Conservation (phyloP, 2,888 invertebrate genomes). For the Euplexia lucipara region DNA sequence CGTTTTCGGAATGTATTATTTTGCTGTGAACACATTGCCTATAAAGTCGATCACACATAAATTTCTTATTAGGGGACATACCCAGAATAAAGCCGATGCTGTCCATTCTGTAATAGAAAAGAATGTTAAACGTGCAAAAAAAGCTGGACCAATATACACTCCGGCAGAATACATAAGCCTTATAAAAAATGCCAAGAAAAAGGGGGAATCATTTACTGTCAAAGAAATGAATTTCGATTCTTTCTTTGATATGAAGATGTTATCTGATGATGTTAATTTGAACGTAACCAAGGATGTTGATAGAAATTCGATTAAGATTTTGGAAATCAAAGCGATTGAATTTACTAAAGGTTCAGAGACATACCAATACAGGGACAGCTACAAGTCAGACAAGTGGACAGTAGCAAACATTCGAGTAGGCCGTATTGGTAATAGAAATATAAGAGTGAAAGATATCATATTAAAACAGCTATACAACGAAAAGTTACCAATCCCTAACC, state of each 20-base stretch:
- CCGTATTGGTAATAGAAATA: slow-evolving; percentile 34
- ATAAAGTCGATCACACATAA: slow-evolving; percentile 52
- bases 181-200: slow-evolving; percentile 53
- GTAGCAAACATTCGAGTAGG: slow-evolving; percentile 30
- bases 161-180: slow-evolving; percentile 55
- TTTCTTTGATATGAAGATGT: slow-evolving; percentile 55
- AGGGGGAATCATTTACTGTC: slow-evolving; percentile 23
- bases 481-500: slow-evolving; percentile 45
- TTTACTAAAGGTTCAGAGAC: slow-evolving; percentile 43
- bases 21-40: slow-evolving; percentile 48
- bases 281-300: slow-evolving; percentile 43
- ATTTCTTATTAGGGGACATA: slow-evolving; percentile 47
- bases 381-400: slow-evolving; percentile 25
- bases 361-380: slow-evolving; percentile 34
- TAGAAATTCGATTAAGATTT: slow-evolving; percentile 39
- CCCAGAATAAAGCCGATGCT: slow-evolving; percentile 59
- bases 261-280: slow-evolving; percentile 48
- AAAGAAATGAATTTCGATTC: slow-evolving; percentile 56
- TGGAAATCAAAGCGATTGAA: slow-evolving; percentile 36
- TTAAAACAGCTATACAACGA: slow-evolving; percentile 29
- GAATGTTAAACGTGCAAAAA: slow-evolving; percentile 34
- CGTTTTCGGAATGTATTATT: slow-evolving; percentile 52
- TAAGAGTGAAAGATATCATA: slow-evolving; percentile 28
- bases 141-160: slow-evolving; percentile 51
- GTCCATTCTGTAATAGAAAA: slow-evolving; percentile 62